Evolutionary conservation across 2,888 invertebrate genomes (phyloP).

Genomic region (Phaonia tiefii): DNA sequence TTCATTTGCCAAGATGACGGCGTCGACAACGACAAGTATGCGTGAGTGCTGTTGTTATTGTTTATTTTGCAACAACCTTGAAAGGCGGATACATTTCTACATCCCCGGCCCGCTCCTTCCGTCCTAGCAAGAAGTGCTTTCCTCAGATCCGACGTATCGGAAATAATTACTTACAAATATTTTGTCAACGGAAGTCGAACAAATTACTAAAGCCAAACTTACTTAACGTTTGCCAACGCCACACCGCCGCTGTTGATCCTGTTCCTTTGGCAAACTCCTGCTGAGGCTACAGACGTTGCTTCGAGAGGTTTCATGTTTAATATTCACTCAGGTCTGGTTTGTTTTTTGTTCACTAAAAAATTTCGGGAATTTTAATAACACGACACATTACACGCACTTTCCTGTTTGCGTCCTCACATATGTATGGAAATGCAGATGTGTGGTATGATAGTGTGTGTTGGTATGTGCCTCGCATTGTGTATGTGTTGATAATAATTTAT

Average conservation of each 20-base stretch:
- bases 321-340: constrained; percentile 45
- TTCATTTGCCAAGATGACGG: too few relatives aligned
- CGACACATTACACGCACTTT: constrained; percentile 45
- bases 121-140: neutral
- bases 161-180: constrained; percentile 65
- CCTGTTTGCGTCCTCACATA: neutral
- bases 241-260: neutral
- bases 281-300: neutral
- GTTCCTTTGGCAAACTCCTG: constrained; percentile 3
- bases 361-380: constrained; percentile 57
- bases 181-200: constrained; percentile 59
- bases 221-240: constrained; percentile 36
- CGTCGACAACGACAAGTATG: constrained; percentile 11
- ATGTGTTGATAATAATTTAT: constrained; percentile 49
- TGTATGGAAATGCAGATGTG: neutral
- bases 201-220: constrained; percentile 62
- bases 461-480: neutral
- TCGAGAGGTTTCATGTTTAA: constrained; percentile 25
- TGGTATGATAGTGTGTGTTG: neutral
- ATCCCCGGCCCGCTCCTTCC: neutral
- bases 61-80: constrained; percentile 3
- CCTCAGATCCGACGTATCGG: constrained; percentile 50
- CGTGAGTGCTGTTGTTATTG: constrained; percentile 20
- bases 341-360: constrained; percentile 35
- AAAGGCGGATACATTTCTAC: neutral